These are phyloP conservation scores for Parambassis ranga DNA, from an alignment of 2,797 vertebrate species.

Conservation along the genomic window DNA sequence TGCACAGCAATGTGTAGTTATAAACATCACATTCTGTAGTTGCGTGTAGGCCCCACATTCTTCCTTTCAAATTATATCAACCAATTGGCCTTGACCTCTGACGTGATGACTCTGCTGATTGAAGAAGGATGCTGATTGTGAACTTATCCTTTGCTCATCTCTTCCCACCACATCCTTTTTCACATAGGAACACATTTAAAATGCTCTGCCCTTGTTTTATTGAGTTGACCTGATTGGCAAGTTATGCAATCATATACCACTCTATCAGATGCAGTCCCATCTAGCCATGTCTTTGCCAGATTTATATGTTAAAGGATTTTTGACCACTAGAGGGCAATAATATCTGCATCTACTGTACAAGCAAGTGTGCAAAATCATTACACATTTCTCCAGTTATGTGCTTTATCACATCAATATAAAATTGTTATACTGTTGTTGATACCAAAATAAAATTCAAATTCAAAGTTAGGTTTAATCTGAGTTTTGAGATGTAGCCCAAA, in stretches of 20 bases:
- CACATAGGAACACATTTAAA: background rate
- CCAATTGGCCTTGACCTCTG: background rate
- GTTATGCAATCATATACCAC: conserved; percentile 15
- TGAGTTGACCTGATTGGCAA: background rate
- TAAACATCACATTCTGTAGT: background rate
- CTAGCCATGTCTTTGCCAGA: background rate
- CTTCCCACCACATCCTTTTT: background rate
- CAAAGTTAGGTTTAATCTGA: too few relatives aligned
- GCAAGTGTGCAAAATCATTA: too few relatives aligned
- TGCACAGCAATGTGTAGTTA: background rate
- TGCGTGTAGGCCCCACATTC: background rate
- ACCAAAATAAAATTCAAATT: too few relatives aligned
- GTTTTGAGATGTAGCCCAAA: too few relatives aligned
- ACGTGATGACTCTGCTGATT: too few relatives aligned
- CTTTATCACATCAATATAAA: too few relatives aligned
- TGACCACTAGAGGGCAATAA: background rate
- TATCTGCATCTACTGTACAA: too few relatives aligned
- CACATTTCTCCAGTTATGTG: too few relatives aligned
- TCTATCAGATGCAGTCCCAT: background rate
- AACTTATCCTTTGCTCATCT: background rate
- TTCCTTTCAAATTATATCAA: background rate
- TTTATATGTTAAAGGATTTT: background rate
- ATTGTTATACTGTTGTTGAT: too few relatives aligned
- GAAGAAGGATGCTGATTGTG: background rate
- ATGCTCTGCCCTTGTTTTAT: background rate